These are phyloP conservation scores for Cherax quadricarinatus DNA, from an alignment of 1,140 invertebrate genomes.

Conservation along the genomic window DNA sequence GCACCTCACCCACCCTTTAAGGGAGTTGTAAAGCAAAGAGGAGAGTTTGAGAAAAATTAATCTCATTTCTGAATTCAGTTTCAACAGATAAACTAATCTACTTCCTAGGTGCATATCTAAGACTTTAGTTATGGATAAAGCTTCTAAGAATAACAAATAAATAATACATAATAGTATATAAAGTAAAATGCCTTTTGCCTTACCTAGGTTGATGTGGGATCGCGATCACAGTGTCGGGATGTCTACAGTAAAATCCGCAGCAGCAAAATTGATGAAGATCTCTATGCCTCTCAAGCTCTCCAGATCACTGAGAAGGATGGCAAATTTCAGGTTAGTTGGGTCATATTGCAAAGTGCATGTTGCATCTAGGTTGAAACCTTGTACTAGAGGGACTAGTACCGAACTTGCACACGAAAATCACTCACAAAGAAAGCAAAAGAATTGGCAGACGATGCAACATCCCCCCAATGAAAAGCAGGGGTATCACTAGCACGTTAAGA, in stretches of 20 bases:
- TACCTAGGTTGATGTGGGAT: slow-evolving; percentile 57
- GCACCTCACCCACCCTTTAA: no score
- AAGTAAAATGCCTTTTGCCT: background rate
- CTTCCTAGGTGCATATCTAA: no score
- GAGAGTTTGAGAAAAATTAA: background rate
- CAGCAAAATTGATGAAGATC: slow-evolving; percentile 70
- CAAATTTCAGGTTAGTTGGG: slow-evolving; percentile 61
- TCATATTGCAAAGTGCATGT: background rate
- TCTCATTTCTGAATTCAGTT: background rate
- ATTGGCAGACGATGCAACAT: no score
- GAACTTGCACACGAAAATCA: no score
- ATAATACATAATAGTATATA: background rate
- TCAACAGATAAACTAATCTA: background rate
- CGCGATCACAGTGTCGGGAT: slow-evolving; percentile 53
- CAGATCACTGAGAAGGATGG: slow-evolving; percentile 72
- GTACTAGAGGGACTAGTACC: no score
- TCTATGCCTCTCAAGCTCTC: slow-evolving; percentile 72
- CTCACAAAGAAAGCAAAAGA: no score
- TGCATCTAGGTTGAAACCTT: background rate
- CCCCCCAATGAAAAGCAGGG: no score
- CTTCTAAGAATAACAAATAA: background rate
- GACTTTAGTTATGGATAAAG: no score
- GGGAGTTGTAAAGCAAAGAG: no score
- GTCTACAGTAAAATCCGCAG: slow-evolving; percentile 69
- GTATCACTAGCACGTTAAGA: no score